Conservation (phyloP, 2,888 invertebrate species). For the Stegophylla sp. region DNA sequence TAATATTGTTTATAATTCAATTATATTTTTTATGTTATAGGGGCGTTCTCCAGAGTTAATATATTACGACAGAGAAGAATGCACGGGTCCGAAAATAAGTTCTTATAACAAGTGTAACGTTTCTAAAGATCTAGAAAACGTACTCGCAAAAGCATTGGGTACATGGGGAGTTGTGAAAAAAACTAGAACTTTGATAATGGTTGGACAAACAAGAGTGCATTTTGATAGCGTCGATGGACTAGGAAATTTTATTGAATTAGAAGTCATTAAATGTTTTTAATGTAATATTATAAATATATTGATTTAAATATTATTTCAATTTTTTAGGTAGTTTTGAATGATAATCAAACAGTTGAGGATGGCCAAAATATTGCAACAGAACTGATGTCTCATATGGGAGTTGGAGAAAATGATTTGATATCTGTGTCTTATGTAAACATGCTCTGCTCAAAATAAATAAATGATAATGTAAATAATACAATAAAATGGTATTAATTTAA, state of each 20-base stretch:
- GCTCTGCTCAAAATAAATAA: constrained; percentile 64
- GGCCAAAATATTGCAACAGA: constrained; percentile 76
- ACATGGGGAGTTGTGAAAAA: constrained; percentile 78
- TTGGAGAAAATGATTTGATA: constrained; percentile 72
- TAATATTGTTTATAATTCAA: too few relatives aligned
- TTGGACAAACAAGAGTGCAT: constrained; percentile 86
- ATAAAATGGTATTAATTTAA: too few relatives aligned
- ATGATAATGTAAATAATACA: too few relatives aligned
- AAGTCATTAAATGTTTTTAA: constrained; percentile 68
- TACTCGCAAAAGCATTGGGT: constrained; percentile 74
- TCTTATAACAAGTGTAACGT: constrained; percentile 73
- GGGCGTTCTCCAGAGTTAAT: constrained; percentile 74
- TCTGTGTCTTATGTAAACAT: constrained; percentile 80
- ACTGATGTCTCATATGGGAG: constrained; percentile 73
- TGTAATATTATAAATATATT: background rate
- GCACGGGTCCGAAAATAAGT: constrained; percentile 80
- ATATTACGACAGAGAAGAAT: constrained; percentile 79
- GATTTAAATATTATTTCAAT: constrained; percentile 10
- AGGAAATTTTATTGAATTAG: constrained; percentile 84
- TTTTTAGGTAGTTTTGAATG: constrained; percentile 71
- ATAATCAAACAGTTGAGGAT: constrained; percentile 73
- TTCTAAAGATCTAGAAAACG: constrained; percentile 67
- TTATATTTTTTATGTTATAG: constrained; percentile 63
- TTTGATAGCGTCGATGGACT: constrained; percentile 82
- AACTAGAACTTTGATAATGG: constrained; percentile 76